Base-by-base conservation (phyloP, 2,888 invertebrate genomes). In the Clanis bilineata region DNA sequence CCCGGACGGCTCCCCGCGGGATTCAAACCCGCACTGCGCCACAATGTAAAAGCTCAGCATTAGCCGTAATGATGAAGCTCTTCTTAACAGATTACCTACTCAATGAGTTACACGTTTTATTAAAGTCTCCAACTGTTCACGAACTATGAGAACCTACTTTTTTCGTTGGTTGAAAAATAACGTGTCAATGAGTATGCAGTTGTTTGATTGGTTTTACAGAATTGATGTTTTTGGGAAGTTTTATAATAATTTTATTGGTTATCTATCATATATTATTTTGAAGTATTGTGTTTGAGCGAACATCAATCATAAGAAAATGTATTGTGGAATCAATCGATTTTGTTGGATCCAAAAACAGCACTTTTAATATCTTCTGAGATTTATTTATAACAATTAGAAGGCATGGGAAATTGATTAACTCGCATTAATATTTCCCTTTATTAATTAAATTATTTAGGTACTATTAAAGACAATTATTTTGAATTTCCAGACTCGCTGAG, bases 61-160 rank as follows among this genome's bases (percentile, higher is more conserved):
- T 80, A 76, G 72, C 74, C 70, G 80, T 83, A 83, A 86, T 87
- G 89, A 90, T 83, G 78, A 74, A 78, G 83, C 86, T 74, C 74
- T 81, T 74, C 73, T 72, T 77, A 75, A 76, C 75, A 78, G 80
- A 85, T 85, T 79, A 80, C 79, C 71, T 28, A 72, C 63, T 58
- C 64, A 68, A 73, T 74, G 73, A 73, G 70, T 71, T 71, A 64
- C 66, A 68, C 64, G 57, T 69, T 65, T 71, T 68, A 39, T 39
- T 23, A 36, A n/a, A 28, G 18, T 10, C 10, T 28, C 28, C 28
- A 51, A 51, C 28, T 18, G 15, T 28, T 51, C 0, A 28, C 25
- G 18, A 10, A 18, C 4, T 32, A 32, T 36, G 12, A 36, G 36
- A 7, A 36, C 36, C 36, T 12, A 36, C 36, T 10, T 36, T 36